Percentiles rank a stretch among this genome's conserved stretches.
phyloP scores from a whole-genome alignment of 2,888 invertebrate species.

The Drosophila nr. perissopoda region DNA sequence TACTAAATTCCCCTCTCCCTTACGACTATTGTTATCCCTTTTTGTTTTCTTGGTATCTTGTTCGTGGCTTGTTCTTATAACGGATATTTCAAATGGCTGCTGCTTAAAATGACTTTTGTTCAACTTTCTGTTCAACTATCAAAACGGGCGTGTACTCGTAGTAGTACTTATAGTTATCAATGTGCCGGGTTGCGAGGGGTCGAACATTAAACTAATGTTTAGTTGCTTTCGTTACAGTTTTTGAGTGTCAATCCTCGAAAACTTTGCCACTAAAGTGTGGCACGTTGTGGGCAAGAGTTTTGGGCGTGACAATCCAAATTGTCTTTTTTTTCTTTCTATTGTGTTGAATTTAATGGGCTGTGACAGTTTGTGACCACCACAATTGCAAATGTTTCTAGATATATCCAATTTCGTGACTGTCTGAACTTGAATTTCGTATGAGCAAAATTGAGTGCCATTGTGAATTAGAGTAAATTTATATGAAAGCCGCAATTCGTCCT shows the following conservation, averaged over 20 bases:
- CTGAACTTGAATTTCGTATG: conserved; percentile 10
- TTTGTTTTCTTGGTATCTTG: conserved; percentile 15
- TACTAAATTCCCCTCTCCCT: conserved; percentile 7
- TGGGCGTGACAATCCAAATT: conserved; percentile 71
- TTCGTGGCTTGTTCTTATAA: conserved; percentile 54
- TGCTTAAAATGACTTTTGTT: conserved; percentile 79
- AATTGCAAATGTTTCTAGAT: conserved; percentile 29
- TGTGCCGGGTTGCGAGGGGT: background rate
- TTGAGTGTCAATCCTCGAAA: conserved; percentile 71
- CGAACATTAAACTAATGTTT: conserved; percentile 75
- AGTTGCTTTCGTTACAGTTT: conserved; percentile 73
- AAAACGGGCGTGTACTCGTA: conserved; percentile 61
- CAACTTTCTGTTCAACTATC: conserved; percentile 69
- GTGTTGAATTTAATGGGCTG: conserved; percentile 75
- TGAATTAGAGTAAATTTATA: background rate
- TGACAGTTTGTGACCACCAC: conserved; percentile 61
- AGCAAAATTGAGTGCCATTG: background rate
- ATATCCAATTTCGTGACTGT: background rate
- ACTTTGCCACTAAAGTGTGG: conserved; percentile 77
- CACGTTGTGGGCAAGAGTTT: conserved; percentile 67
- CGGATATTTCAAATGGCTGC: conserved; percentile 75
- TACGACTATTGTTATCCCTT: conserved; percentile 31
- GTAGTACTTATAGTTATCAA: conserved; percentile 73
- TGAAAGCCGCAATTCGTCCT: background rate
- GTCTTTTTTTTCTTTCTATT: conserved; percentile 47